phyloP scores from a whole-genome alignment of 1,140 invertebrate genomes.

The Zaprionus ghesquierei region DNA sequence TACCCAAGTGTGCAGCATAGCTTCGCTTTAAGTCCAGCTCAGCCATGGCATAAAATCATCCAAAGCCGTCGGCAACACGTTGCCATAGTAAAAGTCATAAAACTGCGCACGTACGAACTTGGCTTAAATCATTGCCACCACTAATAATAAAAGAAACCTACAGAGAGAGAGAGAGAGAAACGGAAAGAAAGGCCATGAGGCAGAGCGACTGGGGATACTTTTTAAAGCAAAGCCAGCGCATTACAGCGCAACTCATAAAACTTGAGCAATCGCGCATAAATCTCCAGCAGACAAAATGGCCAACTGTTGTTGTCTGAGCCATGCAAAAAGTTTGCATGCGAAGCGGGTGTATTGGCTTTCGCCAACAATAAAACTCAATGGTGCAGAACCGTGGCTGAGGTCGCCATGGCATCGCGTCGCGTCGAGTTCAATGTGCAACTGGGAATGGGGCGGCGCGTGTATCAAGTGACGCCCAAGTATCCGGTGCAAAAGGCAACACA shows the following conservation, averaged over 20 bases:
- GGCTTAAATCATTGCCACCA: conserved; percentile 33
- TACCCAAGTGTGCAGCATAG: conserved; percentile 16
- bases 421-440: not conserved
- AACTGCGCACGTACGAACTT: conserved; percentile 26
- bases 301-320: conserved; percentile 40
- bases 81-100: conserved; percentile 36
- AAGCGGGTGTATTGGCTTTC: conserved; percentile 19
- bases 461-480: conserved; percentile 4
- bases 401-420: not conserved
- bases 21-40: conserved; percentile 10
- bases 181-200: not conserved
- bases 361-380: conserved; percentile 38
- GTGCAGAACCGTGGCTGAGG: conserved; percentile 5
- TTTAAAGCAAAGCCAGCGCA: conserved; percentile 35
- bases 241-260: conserved; percentile 45
- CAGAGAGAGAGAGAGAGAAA: not conserved
- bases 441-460: not conserved
- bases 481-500: not conserved
- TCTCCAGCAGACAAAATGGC: conserved; percentile 57
- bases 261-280: conserved; percentile 57
- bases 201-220: not conserved
- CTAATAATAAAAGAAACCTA: conserved; percentile 30
- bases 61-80: conserved; percentile 18
- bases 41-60: conserved; percentile 7
- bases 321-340: conserved; percentile 23